Conservation (phyloP, 2,797 vertebrate species). For the Gouania willdenowi region DNA sequence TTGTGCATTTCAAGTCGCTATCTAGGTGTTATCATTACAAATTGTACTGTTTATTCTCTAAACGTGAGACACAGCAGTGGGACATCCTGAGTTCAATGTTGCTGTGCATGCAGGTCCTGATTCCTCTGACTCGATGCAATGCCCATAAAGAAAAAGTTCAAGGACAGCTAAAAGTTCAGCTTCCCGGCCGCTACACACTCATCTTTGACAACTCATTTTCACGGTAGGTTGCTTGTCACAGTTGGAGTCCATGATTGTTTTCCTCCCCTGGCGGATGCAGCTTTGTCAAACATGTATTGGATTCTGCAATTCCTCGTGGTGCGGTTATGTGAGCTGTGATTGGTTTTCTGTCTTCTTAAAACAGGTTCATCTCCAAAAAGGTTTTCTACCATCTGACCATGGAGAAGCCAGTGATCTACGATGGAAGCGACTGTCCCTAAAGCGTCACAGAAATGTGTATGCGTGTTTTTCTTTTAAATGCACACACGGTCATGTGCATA, state of each 20-base stretch:
- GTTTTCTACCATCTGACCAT: slow-evolving; percentile 88
- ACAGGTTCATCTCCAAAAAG: slow-evolving; percentile 93
- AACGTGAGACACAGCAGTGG: no score
- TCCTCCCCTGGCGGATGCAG: no score
- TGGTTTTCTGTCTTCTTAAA: no score
- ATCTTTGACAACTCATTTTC: slow-evolving; percentile 98
- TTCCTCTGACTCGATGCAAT: slow-evolving; percentile 89
- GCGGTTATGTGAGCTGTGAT: no score
- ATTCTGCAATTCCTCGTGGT: no score
- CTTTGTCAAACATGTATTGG: no score
- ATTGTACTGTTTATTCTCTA: no score
- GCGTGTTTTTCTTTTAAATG: no score
- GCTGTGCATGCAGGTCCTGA: slow-evolving; percentile 88
- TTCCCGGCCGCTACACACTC: slow-evolving; percentile 84
- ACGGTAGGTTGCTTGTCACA: slow-evolving; percentile 68
- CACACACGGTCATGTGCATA: no score
- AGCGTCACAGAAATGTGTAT: no score
- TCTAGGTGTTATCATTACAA: no score
- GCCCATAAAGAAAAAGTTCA: slow-evolving; percentile 90
- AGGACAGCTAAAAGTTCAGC: slow-evolving; percentile 88
- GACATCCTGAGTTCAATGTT: neutral
- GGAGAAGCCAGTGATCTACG: slow-evolving; percentile 90
- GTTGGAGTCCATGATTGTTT: neutral
- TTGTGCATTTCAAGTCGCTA: no score
- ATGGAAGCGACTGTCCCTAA: slow-evolving; percentile 90